phyloP scores from a whole-genome alignment of 2,797 vertebrate genomes.

The Tadarida brasiliensis region DNA sequence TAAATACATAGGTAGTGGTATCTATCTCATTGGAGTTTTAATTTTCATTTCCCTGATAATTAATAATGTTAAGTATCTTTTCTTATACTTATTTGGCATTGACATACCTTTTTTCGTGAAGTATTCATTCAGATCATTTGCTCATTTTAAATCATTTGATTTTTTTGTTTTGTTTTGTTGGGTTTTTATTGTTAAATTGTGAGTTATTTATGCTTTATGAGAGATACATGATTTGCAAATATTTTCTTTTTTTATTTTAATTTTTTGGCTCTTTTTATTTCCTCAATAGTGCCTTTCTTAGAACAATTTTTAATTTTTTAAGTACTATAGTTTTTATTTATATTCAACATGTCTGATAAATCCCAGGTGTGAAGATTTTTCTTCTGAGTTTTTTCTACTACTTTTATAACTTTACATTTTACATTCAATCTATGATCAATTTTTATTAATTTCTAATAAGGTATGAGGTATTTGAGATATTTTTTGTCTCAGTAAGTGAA shows the following conservation, averaged over 20 bases:
- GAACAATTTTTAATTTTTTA: neutral
- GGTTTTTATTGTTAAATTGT: neutral
- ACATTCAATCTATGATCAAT: neutral
- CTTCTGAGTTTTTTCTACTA: neutral
- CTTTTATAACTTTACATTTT: neutral
- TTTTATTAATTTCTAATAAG: neutral
- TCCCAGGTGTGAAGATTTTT: neutral
- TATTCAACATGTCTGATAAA: neutral
- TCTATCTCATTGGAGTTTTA: too few species aligned
- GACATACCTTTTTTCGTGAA: neutral
- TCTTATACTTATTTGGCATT: neutral
- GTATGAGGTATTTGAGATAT: neutral
- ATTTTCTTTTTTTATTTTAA: neutral
- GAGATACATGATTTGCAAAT: neutral
- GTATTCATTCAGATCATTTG: neutral
- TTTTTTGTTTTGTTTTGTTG: neutral
- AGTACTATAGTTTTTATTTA: neutral
- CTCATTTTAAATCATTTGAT: neutral
- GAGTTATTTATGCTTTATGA: neutral
- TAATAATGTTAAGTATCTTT: neutral
- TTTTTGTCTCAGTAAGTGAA: neutral
- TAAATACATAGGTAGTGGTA: too few species aligned
- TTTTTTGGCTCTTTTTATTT: neutral
- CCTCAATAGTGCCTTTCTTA: neutral
- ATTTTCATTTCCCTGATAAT: too few species aligned